Evolutionary conservation across 2,888 invertebrate genomes (phyloP).

Genomic region (Hipparchia sbordonii): DNA sequence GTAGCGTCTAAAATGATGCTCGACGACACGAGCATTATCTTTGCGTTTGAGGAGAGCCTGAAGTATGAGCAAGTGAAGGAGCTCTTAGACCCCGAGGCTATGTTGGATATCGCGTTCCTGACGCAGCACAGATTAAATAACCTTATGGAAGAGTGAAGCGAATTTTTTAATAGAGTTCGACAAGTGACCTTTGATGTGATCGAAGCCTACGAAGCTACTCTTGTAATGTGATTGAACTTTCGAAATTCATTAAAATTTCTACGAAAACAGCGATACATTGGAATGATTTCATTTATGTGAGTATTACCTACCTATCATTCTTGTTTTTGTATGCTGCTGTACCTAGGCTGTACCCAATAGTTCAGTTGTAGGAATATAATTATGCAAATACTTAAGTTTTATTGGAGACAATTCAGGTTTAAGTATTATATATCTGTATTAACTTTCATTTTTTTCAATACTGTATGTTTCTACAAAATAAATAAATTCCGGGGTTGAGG

Average conservation of each 20-base stretch:
- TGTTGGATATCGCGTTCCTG: constrained; percentile 91
- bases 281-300: neutral
- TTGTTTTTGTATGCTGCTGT: too few relatives aligned
- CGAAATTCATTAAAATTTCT: neutral
- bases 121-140: constrained; percentile 88
- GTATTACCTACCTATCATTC: neutral
- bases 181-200: too few relatives aligned
- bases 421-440: too few relatives aligned
- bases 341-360: too few relatives aligned
- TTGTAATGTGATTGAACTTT: neutral
- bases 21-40: constrained; percentile 95
- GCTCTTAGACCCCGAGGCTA: constrained; percentile 91
- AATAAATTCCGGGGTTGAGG: too few relatives aligned
- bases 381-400: too few relatives aligned
- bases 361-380: too few relatives aligned
- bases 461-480: too few relatives aligned
- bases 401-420: too few relatives aligned
- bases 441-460: too few relatives aligned
- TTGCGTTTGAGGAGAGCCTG: constrained; percentile 94
- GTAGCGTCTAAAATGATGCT: constrained; percentile 94
- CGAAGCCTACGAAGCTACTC: neutral
- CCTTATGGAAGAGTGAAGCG: constrained; percentile 58
- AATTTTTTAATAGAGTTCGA: neutral
- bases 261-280: neutral
- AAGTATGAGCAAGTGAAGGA: constrained; percentile 90